Evolutionary conservation across 2,888 invertebrate species (phyloP), one percentile per base, ranked within the genome.

Genomic region (Meandrusa payeni): DNA sequence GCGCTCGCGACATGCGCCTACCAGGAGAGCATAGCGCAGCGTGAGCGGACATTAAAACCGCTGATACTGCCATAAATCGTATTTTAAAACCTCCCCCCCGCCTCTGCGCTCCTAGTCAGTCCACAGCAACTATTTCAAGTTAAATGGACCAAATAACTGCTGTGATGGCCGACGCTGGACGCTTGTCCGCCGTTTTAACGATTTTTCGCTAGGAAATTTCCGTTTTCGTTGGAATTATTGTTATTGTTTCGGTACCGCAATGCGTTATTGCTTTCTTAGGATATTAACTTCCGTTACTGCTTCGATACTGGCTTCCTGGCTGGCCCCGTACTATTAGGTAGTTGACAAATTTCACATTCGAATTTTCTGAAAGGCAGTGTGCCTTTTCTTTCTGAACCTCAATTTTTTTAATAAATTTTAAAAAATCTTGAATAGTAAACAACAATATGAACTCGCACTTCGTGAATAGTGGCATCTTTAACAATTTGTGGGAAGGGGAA

Each of bases 131-230:
- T 81, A 81, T 82, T 80, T 83, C 76, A 82, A 69, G 80, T 82
- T 82, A 72, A 83, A 83, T 82, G 79, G 85, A 65, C 76, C 82
- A 75, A 74, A 75, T 78, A 79, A 77, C 76, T 73, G 75, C 63
- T 68, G 61, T 67, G 78, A 76, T 76, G 67, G 71, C 68, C 63
- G 58, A 51, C 61, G 54, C 53, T 63, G 71, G 75, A 66, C 68
- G 56, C 64, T 24, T 12, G 71, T 71, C 72, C 71, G 64, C 59
- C 59, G 59, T 66, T 75, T 72, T 70, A 65, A 65, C 68, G 69
- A 75, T 79, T 80, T 77, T 78, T 80, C 72, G 65, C 66, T 58
- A 64, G 60, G 61, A 72, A 64, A 73, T 75, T 72, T 76, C 69
- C 71, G 71, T 69, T 74, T 77, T 65, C 69, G 68, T 59, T 59